Evolutionary conservation across 1,140 invertebrate species (phyloP).

Genomic region (Zophobas morio): DNA sequence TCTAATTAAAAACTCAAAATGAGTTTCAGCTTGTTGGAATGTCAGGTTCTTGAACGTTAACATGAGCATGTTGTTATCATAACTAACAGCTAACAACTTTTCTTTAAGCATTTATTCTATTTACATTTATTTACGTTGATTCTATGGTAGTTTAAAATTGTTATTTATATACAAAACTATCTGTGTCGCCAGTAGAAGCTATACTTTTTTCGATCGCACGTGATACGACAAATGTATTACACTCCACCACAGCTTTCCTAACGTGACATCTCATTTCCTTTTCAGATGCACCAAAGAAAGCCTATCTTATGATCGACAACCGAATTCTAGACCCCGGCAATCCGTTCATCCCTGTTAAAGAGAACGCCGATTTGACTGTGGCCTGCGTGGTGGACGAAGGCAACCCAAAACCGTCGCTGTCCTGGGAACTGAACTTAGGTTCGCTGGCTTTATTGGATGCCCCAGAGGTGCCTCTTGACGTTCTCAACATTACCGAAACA

Average conservation of each 20-base stretch:
- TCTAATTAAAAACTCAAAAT: no score
- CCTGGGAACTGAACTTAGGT: constrained; percentile 79
- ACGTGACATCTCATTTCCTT: constrained; percentile 57
- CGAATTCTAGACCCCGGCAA: constrained; percentile 85
- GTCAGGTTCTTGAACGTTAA: no score
- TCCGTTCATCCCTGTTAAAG: constrained; percentile 86
- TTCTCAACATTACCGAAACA: constrained; percentile 65
- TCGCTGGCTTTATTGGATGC: constrained; percentile 71
- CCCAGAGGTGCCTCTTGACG: constrained; percentile 69
- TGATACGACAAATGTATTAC: not conserved
- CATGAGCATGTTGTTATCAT: no score
- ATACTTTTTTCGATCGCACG: no score
- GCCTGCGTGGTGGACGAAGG: constrained; percentile 88
- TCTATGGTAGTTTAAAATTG: no score
- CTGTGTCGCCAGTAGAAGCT: no score
- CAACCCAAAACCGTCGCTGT: constrained; percentile 81
- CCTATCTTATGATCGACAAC: constrained; percentile 86
- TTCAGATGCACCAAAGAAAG: constrained; percentile 82
- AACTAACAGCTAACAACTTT: no score
- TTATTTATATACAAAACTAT: no score
- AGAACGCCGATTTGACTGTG: constrained; percentile 83
- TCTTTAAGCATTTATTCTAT: no score
- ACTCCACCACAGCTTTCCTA: not conserved
- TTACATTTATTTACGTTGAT: no score
- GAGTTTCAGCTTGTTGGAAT: no score